phyloP scores from a whole-genome alignment of 2,113 vertebrate genomes.

The Pteropus alecto region DNA sequence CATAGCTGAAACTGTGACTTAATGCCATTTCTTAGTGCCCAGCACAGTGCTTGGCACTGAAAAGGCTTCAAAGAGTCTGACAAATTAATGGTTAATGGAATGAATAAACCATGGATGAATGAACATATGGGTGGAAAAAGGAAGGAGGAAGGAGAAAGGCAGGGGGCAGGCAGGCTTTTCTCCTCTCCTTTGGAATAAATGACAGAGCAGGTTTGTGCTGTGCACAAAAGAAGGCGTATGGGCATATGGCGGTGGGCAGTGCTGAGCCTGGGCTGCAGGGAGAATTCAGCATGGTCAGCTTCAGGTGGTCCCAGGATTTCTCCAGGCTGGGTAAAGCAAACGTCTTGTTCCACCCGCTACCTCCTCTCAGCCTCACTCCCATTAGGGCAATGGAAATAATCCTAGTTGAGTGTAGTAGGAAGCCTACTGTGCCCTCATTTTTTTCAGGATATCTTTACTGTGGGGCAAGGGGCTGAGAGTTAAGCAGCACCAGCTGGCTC shows the following conservation, averaged over 20 bases:
- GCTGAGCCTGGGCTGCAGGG: background rate
- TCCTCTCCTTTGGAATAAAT: background rate
- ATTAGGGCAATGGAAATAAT: background rate
- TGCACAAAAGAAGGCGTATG: rapidly evolving
- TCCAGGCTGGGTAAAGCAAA: background rate
- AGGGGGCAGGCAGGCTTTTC: background rate
- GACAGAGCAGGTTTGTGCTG: background rate
- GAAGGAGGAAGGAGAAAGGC: background rate
- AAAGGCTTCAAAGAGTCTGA: background rate
- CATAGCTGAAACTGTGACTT: background rate
- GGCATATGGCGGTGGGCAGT: too few relatives aligned
- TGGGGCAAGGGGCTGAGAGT: background rate
- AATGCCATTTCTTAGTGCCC: background rate
- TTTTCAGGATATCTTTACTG: background rate
- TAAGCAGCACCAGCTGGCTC: background rate
- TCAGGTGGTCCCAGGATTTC: background rate
- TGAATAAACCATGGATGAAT: background rate
- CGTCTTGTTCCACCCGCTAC: background rate
- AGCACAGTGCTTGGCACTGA: background rate
- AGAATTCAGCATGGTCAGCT: background rate
- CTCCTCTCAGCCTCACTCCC: background rate
- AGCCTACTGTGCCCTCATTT: background rate
- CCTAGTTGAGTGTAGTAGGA: background rate
- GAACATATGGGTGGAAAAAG: background rate
- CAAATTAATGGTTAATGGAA: background rate